Evolutionary conservation across 1,140 invertebrate genomes (phyloP).

Genomic region (Zaprionus inermis): DNA sequence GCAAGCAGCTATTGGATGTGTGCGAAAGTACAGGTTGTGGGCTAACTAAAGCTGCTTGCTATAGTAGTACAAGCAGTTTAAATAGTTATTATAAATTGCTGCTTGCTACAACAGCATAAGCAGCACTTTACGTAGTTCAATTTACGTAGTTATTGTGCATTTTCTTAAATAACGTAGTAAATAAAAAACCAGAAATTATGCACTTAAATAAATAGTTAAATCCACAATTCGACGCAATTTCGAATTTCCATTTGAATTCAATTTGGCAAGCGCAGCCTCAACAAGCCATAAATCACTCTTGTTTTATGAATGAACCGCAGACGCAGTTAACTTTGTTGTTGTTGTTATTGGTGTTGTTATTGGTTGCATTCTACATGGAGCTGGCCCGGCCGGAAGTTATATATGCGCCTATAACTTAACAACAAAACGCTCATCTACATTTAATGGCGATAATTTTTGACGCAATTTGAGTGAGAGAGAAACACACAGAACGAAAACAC

Average conservation of each 20-base stretch:
- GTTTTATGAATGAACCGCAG: constrained; percentile 65
- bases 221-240: constrained; percentile 12
- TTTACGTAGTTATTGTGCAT: background rate
- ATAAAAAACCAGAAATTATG: background rate
- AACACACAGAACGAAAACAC: constrained; percentile 8
- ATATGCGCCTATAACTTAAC: constrained; percentile 80
- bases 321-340: background rate
- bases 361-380: constrained; percentile 13
- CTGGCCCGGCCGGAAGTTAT: constrained; percentile 42
- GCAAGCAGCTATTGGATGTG: background rate
- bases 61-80: background rate
- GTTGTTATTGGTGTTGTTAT: background rate
- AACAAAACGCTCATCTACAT: constrained; percentile 82
- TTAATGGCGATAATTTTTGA: constrained; percentile 82
- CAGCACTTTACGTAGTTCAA: background rate
- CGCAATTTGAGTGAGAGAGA: constrained; percentile 75
- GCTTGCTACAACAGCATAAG: background rate
- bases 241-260: constrained; percentile 39
- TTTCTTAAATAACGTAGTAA: background rate
- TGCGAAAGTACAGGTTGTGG: background rate
- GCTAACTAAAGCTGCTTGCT: background rate
- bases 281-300: constrained; percentile 47
- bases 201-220: background rate
- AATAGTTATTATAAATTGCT: background rate
- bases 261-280: constrained; percentile 22